A percentile compares a stretch with the other conserved stretches of the same genome.
Conservation (phyloP, 1,140 invertebrate species). For the Drosophila saltans region DNA sequence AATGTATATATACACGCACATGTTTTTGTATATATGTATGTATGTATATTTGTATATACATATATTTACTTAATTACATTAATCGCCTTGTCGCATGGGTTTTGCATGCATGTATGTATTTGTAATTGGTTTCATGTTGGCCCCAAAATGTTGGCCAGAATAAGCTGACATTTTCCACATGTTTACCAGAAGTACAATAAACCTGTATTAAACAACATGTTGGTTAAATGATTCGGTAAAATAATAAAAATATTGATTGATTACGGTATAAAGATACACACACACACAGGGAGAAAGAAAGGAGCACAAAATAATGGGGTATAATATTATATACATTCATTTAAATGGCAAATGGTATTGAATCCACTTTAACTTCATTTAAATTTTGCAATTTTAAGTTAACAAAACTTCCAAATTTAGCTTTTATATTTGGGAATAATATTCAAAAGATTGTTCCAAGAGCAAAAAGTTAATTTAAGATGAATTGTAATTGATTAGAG, state of each 20-base stretch:
- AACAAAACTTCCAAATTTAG: too few species aligned
- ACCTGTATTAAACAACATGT: background rate
- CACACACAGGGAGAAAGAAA: too few species aligned
- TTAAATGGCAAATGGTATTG: too few species aligned
- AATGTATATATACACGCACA: conserved; percentile 11
- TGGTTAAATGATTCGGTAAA: background rate
- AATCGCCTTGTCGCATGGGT: conserved; percentile 37
- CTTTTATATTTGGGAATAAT: too few species aligned
- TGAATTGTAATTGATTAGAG: too few species aligned
- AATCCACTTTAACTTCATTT: too few species aligned
- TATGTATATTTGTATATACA: background rate
- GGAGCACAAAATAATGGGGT: too few species aligned
- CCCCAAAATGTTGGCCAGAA: conserved; percentile 2
- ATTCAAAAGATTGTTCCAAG: too few species aligned
- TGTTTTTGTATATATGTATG: background rate
- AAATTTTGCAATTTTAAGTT: too few species aligned
- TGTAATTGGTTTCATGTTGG: conserved; percentile 39
- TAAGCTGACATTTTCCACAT: background rate
- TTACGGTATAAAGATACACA: too few species aligned
- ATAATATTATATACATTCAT: too few species aligned
- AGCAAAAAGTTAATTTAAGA: too few species aligned
- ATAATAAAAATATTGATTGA: background rate
- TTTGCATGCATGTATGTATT: conserved; percentile 19
- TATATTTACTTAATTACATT: conserved; percentile 53
- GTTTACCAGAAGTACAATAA: background rate